Evolutionary conservation across 2,888 invertebrate genomes (phyloP), one percentile per base, ranked within the genome.

Genomic region (Andrena trimmerana): DNA sequence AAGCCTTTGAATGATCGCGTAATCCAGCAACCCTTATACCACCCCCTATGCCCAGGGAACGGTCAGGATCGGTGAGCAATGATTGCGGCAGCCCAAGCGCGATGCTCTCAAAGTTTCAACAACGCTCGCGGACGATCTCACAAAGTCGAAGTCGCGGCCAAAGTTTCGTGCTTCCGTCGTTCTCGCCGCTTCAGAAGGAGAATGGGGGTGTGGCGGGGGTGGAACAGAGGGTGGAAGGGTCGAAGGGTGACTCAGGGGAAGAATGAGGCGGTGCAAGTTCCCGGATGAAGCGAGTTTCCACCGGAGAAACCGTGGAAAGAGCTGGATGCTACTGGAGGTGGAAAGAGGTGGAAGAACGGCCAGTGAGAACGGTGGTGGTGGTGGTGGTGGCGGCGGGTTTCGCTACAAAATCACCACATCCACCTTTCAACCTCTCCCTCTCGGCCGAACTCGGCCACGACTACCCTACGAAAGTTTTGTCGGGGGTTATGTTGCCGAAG

Each of bases 131-230:
- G 75, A 70, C 81, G 77, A 86, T 88, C 83, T 67, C 86, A 72
- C 83, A 67, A 89, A 89, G 89, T 86, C 89, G 87, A 88, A 85
- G 83, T 84, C 86, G 86, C 74, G 66, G 48, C 48, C 75, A 81
- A 89, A 88, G 89, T 88, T 88, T 81, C 78, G 63, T 71, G 78
- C 67, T 89, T 86, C 79, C 78, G 78, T 67, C 85, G 87, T 78
- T 68, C 72, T n/a, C 69, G 67, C 20, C 33, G 78, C 50, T 13
- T 29, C 10, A 27, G 57, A 24, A 8, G 20, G 8, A 24, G 24
- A 27, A 57, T 42, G 42, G 13, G 29, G 50, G 57, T 2, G 24
- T 31, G 65, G n/a, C 13, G 27, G 80, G 16, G 36, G 65, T 42
- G 71, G 50, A 13, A 20, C 60, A 57, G 33, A 31, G 60, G 62